Evolutionary conservation across 2,113 vertebrate genomes (phyloP).

Genomic region (Lagopus leucura): DNA sequence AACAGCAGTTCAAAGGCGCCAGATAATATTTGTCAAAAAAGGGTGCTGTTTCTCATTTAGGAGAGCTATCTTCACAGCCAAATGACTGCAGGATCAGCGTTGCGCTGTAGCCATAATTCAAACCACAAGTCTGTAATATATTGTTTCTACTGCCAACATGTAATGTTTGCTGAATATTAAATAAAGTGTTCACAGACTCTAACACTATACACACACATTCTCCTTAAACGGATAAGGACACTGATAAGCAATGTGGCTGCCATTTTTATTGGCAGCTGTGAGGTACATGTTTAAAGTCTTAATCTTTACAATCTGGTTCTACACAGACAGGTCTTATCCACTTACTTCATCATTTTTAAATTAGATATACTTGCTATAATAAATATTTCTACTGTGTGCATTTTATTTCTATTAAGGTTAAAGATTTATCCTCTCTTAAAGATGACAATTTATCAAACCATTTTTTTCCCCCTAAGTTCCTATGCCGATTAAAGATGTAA

Average conservation of each 20-base stretch:
- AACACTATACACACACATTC: background rate
- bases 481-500: background rate
- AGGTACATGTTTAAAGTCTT: background rate
- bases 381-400: background rate
- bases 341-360: background rate
- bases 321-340: background rate
- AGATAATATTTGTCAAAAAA: constrained; percentile 57
- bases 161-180: constrained; percentile 54
- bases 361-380: background rate
- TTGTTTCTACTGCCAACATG: constrained; percentile 24
- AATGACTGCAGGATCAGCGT: constrained; percentile 13
- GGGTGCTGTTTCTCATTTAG: constrained; percentile 64
- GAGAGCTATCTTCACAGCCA: constrained; percentile 8
- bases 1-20: constrained; percentile 49
- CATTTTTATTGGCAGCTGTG: constrained; percentile 15
- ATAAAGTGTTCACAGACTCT: constrained; percentile 54
- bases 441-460: background rate
- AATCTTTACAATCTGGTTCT: constrained; percentile 37
- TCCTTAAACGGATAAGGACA: constrained; percentile 11
- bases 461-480: background rate
- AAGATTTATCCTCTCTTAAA: background rate
- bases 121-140: constrained; percentile 47
- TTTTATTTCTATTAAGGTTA: background rate
- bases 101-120: constrained; percentile 32
- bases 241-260: constrained; percentile 7